Evolutionary conservation across 2,888 invertebrate genomes (phyloP).

Genomic region (Heterodera filipjevi): DNA sequence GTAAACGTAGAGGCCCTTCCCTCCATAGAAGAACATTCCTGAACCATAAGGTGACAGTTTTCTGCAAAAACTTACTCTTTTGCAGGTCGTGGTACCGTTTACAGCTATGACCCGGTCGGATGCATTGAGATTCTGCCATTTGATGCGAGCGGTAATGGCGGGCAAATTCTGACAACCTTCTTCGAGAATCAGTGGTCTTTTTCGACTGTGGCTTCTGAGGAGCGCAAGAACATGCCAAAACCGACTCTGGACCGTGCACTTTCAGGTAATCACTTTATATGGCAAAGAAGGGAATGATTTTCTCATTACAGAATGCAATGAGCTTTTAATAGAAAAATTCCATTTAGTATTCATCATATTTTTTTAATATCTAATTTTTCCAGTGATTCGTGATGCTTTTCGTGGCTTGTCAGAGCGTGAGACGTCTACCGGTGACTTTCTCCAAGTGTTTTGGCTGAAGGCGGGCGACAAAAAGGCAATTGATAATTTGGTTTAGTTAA

Average conservation of each 20-base stretch:
- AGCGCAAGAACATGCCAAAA: conserved; percentile 5
- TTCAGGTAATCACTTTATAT: background rate
- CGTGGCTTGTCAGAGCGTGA: conserved; percentile 96
- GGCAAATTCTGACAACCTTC: conserved; percentile 82
- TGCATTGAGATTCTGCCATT: conserved; percentile 84
- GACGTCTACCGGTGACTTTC: conserved; percentile 79
- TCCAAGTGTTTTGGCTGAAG: conserved; percentile 56
- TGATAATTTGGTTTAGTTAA: conserved; percentile 11
- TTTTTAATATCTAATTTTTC: background rate
- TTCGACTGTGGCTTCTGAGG: background rate
- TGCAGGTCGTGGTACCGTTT: conserved; percentile 84
- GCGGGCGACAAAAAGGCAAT: conserved; percentile 40
- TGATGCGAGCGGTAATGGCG: conserved; percentile 86
- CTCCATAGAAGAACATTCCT: conserved; percentile 4
- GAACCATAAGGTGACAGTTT: background rate
- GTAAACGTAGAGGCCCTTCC: too few relatives aligned
- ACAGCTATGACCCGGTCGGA: conserved; percentile 95
- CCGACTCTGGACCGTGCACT: conserved; percentile 8
- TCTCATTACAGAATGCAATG: too few relatives aligned
- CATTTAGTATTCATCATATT: background rate
- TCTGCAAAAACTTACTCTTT: background rate
- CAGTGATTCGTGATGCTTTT: conserved; percentile 87
- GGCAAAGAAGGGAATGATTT: too few relatives aligned
- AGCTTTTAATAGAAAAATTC: background rate
- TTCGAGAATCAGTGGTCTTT: conserved; percentile 83